Evolutionary conservation across 2,888 invertebrate species (phyloP).

Genomic region (Tetrapedia diversipes): DNA sequence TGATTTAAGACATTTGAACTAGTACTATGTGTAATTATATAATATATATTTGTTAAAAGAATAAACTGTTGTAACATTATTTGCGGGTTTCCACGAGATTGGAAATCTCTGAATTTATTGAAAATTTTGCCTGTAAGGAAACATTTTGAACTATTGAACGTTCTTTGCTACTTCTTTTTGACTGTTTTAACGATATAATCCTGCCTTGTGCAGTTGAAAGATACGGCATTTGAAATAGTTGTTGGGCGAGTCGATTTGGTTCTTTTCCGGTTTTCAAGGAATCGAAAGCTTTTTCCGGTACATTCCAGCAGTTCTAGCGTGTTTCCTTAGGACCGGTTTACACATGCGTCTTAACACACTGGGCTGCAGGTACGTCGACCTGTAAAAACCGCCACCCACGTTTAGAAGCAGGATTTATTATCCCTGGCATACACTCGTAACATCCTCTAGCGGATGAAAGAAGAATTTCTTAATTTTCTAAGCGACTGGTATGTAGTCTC

Average conservation of each 20-base stretch:
- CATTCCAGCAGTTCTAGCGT: conserved; percentile 16
- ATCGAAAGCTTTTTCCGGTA: conserved; percentile 45
- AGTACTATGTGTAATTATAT: no score
- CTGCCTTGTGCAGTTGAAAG: background rate
- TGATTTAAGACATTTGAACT: no score
- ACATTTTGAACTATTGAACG: background rate
- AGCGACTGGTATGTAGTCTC: no score
- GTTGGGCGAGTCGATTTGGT: background rate
- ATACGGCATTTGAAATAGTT: background rate
- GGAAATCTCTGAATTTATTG: conserved; percentile 18
- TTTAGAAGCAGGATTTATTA: conserved; percentile 19
- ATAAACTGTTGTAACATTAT: conserved; percentile 16
- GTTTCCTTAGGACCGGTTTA: conserved; percentile 57
- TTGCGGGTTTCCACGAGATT: background rate
- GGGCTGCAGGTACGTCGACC: conserved; percentile 39
- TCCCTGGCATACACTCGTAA: background rate
- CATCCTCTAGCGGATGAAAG: background rate
- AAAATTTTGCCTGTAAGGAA: conserved; percentile 11
- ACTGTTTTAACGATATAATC: background rate
- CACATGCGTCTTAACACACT: conserved; percentile 2
- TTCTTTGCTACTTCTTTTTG: background rate
- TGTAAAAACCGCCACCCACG: conserved; percentile 37
- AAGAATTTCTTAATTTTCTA: conserved; percentile 26
- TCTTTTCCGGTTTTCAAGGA: background rate
- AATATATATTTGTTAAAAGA: background rate